Evolutionary conservation across 2,797 vertebrate species (phyloP).

Genomic region (Darevskia nairensis): DNA sequence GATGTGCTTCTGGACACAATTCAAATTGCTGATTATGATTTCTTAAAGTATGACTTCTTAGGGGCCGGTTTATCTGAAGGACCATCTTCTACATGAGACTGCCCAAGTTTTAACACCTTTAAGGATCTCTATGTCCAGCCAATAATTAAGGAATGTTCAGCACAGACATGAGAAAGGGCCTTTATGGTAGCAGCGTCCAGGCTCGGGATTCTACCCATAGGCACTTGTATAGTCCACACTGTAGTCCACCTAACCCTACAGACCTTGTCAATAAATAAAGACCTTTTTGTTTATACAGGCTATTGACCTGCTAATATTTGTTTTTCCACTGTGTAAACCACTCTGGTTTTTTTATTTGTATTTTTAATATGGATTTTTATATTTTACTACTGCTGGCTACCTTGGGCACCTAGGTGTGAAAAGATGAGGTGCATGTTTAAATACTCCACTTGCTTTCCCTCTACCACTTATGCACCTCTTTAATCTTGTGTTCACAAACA

Average conservation of each 20-base stretch:
- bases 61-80: background rate
- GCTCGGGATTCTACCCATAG: background rate
- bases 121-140: background rate
- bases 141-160: background rate
- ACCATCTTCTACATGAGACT: background rate
- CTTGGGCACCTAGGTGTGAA: background rate
- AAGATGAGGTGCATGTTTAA: background rate
- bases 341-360: background rate
- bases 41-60: too few relatives aligned
- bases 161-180: background rate
- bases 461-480: background rate
- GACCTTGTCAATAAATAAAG: background rate
- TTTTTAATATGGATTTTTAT: background rate
- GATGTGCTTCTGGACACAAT: too few relatives aligned
- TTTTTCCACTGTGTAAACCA: background rate
- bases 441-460: too few relatives aligned
- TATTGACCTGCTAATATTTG: background rate
- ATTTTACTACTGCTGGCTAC: background rate
- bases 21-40: too few relatives aligned
- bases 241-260: background rate
- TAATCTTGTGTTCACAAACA: background rate
- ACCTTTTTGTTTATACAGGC: background rate
- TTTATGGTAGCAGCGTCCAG: background rate
- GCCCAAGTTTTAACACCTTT: background rate
- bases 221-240: background rate